Base-by-base conservation (phyloP, 2,113 vertebrate genomes). In the Chaetops frenatus region DNA sequence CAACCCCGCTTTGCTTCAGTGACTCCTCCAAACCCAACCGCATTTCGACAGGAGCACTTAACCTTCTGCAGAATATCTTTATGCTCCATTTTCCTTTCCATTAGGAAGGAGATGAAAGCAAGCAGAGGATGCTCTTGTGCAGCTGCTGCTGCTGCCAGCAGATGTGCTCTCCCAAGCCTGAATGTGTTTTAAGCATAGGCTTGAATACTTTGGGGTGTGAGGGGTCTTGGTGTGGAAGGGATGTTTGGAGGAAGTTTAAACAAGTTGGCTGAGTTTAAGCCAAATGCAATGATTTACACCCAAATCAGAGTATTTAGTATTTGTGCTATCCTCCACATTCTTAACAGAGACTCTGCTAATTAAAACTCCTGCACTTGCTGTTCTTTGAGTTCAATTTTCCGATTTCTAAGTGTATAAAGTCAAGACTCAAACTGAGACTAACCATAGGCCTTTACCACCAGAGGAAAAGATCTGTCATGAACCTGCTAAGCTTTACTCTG, bases 61-160 rank as follows among this genome's bases (percentile, higher is more conserved):
- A 97, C 97, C 97, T 98, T 97, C 97, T 86, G 23, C 17, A 11
- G 95, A 95, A 92, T 96, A 84, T 94, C 97, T 97, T 97, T 96
- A 97, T 96, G 97, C 97, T 98, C 97, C 97, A 97, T 98, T 98
- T 98, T 98, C 97, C 92, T 95, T 96, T 97, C 97, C 93, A 88
- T 97, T 91, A 95, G 66, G 95, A 97, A 95, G 95, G 84, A 96
- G 96, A 95, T 91, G 96, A 96, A 97, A 96, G 96, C 91, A 93
- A 97, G 94, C n/a, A 92, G 82, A 93, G 94, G 94, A 94, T 87
- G 89, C 94, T 90, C 96, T 91, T 77, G 80, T 88, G 87, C 86
- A 94, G 95, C 78, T 40, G 23, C 86, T 73, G 90, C 72, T 71
- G 57, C 93, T 95, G 47, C 74, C 89, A 78, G 86, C 76, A 89